These are phyloP conservation scores for Gnathochromis pfefferi DNA, from an alignment of 2,113 vertebrate genomes.

Conservation along the genomic window DNA sequence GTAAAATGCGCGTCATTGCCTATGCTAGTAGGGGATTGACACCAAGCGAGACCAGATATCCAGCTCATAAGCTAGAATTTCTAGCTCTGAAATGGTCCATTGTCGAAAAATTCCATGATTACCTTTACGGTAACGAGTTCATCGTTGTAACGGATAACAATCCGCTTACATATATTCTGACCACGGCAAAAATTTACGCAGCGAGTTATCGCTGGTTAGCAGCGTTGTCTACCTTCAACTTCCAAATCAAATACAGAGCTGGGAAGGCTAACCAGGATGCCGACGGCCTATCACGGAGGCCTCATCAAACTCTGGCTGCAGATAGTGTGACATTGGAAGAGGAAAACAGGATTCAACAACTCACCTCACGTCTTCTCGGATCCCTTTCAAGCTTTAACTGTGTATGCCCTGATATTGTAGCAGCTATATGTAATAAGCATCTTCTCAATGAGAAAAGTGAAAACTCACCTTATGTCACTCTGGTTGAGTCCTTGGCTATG, in stretches of 20 bases:
- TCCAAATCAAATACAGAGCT: neutral
- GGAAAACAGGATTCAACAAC: neutral
- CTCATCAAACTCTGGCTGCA: neutral
- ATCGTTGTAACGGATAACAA: neutral
- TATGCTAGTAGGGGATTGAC: neutral
- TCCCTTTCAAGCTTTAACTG: neutral
- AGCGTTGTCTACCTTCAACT: neutral
- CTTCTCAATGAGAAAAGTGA: neutral
- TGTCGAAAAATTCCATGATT: neutral
- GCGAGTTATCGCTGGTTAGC: neutral
- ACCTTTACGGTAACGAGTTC: neutral
- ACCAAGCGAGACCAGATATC: neutral
- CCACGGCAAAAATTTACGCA: neutral
- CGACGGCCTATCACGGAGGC: fast-evolving
- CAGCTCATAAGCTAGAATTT: neutral
- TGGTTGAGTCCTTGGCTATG: neutral
- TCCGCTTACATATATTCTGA: neutral
- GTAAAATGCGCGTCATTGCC: fast-evolving
- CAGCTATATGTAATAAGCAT: neutral
- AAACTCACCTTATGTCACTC: neutral
- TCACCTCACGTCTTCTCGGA: neutral
- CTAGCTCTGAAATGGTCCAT: neutral
- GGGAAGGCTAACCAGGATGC: neutral
- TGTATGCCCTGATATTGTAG: neutral
- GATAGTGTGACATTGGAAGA: neutral